phyloP scores from a whole-genome alignment of 2,113 vertebrate genomes.

The Falcunculus frontatus region DNA sequence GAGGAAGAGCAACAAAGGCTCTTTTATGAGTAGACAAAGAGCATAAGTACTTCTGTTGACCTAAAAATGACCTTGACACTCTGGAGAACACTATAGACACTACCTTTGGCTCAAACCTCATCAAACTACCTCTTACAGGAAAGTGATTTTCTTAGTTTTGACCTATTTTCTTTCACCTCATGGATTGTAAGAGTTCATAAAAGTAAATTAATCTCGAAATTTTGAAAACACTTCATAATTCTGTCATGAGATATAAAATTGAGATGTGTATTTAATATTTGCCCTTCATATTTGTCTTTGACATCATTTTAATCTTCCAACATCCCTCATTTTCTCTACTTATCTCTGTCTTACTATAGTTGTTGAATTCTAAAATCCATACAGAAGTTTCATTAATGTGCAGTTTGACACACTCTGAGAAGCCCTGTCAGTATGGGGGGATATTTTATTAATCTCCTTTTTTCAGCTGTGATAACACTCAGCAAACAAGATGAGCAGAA shows the following conservation, averaged over 20 bases:
- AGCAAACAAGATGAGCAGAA: constrained; percentile 16
- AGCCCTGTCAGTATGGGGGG: not conserved
- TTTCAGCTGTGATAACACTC: not conserved
- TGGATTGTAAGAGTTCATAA: not conserved
- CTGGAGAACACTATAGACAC: not conserved
- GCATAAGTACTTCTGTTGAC: not conserved
- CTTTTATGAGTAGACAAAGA: not conserved
- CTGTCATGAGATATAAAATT: not conserved
- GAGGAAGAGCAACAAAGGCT: not conserved
- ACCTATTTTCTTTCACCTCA: not conserved
- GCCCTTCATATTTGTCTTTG: not conserved
- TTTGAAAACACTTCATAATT: not conserved
- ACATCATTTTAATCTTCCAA: not conserved
- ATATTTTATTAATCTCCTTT: not conserved
- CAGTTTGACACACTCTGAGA: not conserved
- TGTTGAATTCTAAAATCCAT: not conserved
- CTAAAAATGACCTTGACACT: not conserved
- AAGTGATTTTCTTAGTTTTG: not conserved
- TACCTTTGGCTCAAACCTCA: not conserved
- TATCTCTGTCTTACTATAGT: not conserved
- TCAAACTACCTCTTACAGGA: not conserved
- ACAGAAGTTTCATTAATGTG: not conserved
- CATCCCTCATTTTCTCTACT: not conserved
- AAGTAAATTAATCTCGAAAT: not conserved
- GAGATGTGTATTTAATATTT: not conserved